A percentile compares a stretch with the other conserved stretches of the same genome.
Conservation (phyloP, 2,797 vertebrate species). For the Hippopotamyrus pictus region DNA sequence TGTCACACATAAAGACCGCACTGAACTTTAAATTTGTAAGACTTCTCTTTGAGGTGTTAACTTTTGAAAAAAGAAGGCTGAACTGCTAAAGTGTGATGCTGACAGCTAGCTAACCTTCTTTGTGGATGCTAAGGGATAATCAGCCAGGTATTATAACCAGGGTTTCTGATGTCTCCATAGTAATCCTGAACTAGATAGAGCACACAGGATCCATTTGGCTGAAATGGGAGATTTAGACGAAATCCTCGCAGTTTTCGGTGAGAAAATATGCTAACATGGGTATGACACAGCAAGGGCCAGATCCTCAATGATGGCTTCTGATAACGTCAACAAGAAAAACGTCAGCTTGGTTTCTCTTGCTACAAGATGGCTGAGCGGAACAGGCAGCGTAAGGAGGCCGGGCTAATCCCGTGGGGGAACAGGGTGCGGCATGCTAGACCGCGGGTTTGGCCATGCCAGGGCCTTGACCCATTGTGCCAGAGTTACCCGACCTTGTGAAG, state of each 20-base stretch:
- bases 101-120: neutral
- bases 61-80: neutral
- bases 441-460: neutral
- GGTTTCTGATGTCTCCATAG: neutral
- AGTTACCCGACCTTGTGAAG: neutral
- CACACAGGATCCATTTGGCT: neutral
- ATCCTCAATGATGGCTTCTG: neutral
- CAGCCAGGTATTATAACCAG: neutral
- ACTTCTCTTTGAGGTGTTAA: neutral
- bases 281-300: neutral
- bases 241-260: neutral
- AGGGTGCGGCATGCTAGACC: neutral
- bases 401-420: neutral
- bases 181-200: neutral
- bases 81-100: neutral
- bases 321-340: neutral
- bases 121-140: neutral
- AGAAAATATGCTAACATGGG: neutral
- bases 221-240: neutral
- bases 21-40: neutral
- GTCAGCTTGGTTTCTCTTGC: neutral
- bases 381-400: neutral
- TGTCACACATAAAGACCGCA: neutral
- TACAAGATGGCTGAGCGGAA: neutral
- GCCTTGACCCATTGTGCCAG: neutral